Conservation (phyloP, 1,140 invertebrate species). For the Drosophila eugracilis region DNA sequence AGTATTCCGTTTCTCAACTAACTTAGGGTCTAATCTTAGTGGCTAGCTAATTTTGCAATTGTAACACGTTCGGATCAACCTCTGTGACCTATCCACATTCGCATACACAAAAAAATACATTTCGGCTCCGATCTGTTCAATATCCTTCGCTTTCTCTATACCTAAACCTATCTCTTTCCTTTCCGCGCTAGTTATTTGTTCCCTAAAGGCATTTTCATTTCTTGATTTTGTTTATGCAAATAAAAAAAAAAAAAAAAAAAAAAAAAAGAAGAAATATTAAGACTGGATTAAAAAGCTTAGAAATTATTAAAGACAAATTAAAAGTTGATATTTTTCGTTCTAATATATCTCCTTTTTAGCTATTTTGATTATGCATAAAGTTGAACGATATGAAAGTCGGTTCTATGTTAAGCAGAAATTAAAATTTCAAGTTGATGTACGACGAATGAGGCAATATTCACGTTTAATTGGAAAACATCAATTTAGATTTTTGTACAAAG, state of each 20-base stretch:
- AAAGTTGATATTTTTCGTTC: conserved; percentile 37
- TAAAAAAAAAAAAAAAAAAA: not conserved
- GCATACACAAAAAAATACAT: conserved; percentile 59
- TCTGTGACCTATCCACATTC: conserved; percentile 12
- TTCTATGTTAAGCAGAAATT: conserved; percentile 22
- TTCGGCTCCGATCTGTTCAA: conserved; percentile 23
- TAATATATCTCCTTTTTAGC: conserved; percentile 9
- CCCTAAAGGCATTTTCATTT: conserved; percentile 74
- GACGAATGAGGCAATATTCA: conserved; percentile 26
- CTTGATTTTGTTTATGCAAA: conserved; percentile 30
- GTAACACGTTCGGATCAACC: conserved; percentile 13
- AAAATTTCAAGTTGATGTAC: conserved; percentile 7
- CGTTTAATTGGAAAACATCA: conserved; percentile 26
- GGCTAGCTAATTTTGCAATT: conserved; percentile 40
- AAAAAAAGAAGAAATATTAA: not conserved
- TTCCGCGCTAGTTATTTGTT: conserved; percentile 59
- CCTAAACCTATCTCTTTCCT: conserved; percentile 17
- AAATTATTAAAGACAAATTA: not conserved
- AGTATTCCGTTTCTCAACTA: conserved; percentile 39
- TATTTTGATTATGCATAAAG: conserved; percentile 45
- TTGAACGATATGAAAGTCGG: conserved; percentile 44
- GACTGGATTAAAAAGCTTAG: not conserved
- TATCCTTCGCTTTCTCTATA: conserved; percentile 7
- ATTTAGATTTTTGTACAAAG: conserved; percentile 16
- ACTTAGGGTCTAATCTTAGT: conserved; percentile 30